phyloP scores from a whole-genome alignment of 2,797 vertebrate species.

The Mormyrops attenuatus region DNA sequence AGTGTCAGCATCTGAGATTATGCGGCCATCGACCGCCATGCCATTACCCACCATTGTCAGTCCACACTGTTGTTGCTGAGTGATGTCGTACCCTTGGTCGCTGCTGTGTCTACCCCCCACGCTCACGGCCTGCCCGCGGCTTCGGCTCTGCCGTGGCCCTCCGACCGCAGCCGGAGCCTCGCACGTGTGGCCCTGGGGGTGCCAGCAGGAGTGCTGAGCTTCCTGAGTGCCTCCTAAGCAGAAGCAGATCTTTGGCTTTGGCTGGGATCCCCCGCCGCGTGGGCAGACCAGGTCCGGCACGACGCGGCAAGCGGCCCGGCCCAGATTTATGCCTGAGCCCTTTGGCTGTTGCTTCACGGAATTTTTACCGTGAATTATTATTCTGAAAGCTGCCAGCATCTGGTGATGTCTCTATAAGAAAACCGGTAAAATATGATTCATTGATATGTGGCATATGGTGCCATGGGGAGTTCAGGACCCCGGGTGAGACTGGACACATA shows the following conservation, averaged over 20 bases:
- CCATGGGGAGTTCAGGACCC: not conserved
- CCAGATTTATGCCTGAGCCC: not conserved
- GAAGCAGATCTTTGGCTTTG: slow-evolving; percentile 21
- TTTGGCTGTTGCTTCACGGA: not conserved
- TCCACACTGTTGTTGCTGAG: not conserved
- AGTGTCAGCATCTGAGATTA: not conserved
- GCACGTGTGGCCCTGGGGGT: not conserved
- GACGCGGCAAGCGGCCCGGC: not conserved
- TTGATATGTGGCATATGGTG: not conserved
- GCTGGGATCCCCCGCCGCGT: not conserved
- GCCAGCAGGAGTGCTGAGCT: not conserved
- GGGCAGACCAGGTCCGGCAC: not conserved
- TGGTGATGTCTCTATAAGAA: not conserved
- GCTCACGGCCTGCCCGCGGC: too few species aligned
- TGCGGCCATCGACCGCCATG: not conserved
- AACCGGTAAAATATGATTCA: not conserved
- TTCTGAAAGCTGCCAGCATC: not conserved
- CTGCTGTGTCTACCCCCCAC: not conserved
- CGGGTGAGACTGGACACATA: not conserved
- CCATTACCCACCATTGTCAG: not conserved
- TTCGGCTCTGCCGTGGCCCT: not conserved
- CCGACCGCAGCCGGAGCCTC: not conserved
- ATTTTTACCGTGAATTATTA: slow-evolving; percentile 30
- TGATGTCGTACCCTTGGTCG: not conserved
- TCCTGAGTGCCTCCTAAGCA: slow-evolving; percentile 20